Evolutionary conservation across 2,888 invertebrate genomes (phyloP).

Genomic region (Antheraea assamensis): DNA sequence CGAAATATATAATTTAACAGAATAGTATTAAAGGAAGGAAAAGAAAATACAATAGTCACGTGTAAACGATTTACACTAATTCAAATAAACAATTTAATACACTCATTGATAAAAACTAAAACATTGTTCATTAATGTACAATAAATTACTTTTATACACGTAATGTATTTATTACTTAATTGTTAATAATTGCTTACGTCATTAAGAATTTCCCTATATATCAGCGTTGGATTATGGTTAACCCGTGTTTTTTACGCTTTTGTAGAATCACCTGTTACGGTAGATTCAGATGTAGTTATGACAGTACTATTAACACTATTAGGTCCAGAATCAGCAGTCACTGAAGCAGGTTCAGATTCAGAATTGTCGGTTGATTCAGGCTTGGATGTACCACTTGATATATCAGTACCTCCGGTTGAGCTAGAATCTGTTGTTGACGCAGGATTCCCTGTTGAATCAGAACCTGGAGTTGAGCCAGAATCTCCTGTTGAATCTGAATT

Average conservation of each 20-base stretch:
- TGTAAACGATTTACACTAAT: not conserved
- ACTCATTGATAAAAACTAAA: not conserved
- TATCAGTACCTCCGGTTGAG: not conserved
- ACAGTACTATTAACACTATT: not conserved
- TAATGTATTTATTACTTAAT: not conserved
- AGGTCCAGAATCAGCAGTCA: not conserved
- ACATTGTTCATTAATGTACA: not conserved
- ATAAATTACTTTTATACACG: not conserved
- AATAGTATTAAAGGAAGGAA: not conserved
- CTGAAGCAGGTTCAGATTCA: not conserved
- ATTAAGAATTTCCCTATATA: not conserved
- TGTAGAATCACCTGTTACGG: not conserved
- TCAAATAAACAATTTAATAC: not conserved
- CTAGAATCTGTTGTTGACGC: slow-evolving; percentile 1
- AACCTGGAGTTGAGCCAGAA: not conserved
- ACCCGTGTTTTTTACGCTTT: not conserved
- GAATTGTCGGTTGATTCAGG: not conserved
- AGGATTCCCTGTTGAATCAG: not conserved
- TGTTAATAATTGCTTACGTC: not conserved
- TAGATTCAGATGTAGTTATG: not conserved
- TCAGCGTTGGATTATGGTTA: not conserved
- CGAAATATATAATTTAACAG: not conserved
- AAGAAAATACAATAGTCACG: not conserved
- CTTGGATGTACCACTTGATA: too few relatives aligned
- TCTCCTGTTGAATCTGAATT: not conserved